Conservation (phyloP, 2,888 invertebrate species). For the Pyrrhosoma nymphula region DNA sequence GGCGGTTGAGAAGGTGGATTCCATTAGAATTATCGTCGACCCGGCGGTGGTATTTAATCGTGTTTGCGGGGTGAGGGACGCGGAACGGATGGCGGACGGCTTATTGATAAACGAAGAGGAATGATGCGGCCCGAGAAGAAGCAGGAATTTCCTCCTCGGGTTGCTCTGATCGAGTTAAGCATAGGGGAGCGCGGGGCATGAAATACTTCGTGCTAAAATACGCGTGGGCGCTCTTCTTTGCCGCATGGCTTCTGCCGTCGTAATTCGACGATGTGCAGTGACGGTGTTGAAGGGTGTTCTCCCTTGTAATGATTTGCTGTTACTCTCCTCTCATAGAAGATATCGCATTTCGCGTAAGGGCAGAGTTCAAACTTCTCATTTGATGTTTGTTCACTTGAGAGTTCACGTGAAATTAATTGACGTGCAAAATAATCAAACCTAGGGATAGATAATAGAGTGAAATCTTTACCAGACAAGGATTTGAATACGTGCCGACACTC, state of each 20-base stretch:
- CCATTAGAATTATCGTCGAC: not conserved
- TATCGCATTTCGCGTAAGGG: no score
- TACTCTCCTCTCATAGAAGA: no score
- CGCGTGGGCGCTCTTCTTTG: not conserved
- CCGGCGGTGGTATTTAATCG: not conserved
- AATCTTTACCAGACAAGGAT: no score
- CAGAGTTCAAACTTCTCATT: no score
- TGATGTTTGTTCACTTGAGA: no score
- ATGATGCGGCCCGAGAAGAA: not conserved
- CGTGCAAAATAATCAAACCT: no score
- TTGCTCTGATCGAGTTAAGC: not conserved
- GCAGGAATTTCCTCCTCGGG: not conserved
- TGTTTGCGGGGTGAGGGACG: not conserved
- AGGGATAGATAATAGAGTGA: no score
- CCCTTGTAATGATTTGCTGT: no score
- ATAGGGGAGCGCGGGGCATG: not conserved
- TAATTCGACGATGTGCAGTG: no score
- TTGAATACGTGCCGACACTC: no score
- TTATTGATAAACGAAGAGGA: not conserved
- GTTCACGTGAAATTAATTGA: no score
- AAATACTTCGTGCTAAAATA: not conserved
- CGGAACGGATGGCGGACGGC: not conserved
- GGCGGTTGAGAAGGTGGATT: not conserved
- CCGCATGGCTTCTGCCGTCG: not conserved
- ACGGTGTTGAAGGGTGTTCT: no score